Conservation (phyloP, 2,888 invertebrate species). For the Heteromurus nitidus region DNA sequence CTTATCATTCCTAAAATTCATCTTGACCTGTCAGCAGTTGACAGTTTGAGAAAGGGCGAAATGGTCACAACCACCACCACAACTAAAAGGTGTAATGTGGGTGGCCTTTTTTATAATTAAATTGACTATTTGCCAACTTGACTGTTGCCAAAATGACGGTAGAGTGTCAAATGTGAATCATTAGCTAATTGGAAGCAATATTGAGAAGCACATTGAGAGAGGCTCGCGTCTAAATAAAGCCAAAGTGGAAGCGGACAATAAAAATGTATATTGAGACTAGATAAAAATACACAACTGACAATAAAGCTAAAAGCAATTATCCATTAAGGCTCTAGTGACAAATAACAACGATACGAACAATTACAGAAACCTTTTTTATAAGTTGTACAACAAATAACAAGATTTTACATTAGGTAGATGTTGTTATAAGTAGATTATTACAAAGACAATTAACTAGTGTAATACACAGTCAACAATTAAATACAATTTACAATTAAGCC, state of each 20-base stretch:
- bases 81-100: not conserved
- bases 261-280: not conserved
- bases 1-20: not conserved
- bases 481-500: no score
- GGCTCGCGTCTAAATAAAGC: no score
- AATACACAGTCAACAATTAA: no score
- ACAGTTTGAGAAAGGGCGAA: no score
- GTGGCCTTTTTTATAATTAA: conserved; percentile 5
- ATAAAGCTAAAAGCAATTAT: not conserved
- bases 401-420: no score
- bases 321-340: not conserved
- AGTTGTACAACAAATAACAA: no score
- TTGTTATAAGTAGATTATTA: no score
- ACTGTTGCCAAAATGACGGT: no score
- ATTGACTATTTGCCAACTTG: no score
- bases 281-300: not conserved
- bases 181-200: conserved; percentile 19
- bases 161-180: conserved; percentile 23
- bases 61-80: no score
- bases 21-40: no score
- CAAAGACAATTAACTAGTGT: no score
- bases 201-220: not conserved
- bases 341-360: not conserved
- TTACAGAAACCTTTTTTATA: not conserved
- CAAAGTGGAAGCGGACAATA: not conserved